Conservation (phyloP, 2,888 invertebrate genomes). For the Phyto melanocephala region DNA sequence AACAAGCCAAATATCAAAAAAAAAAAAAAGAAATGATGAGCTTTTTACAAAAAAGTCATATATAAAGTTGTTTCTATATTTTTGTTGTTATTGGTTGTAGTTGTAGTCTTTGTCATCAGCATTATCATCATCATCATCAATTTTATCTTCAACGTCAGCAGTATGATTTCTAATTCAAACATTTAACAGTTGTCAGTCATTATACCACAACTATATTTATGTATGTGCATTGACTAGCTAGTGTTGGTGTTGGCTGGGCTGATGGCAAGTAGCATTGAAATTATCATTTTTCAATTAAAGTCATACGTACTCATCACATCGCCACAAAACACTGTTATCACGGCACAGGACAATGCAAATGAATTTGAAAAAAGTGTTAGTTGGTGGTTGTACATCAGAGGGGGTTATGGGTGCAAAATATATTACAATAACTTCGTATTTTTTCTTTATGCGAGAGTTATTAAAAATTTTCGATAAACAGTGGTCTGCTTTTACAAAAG, state of each 20-base stretch:
- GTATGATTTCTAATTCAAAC: slow-evolving; percentile 33
- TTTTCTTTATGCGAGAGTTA: no score
- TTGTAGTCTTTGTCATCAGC: background rate
- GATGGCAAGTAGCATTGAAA: slow-evolving; percentile 21
- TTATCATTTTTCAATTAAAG: slow-evolving; percentile 44
- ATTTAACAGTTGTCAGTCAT: slow-evolving; percentile 39
- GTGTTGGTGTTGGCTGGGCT: no score
- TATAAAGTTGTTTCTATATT: slow-evolving; percentile 8
- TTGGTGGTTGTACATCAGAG: no score
- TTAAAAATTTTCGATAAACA: no score
- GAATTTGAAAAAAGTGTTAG: background rate
- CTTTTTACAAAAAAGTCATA: slow-evolving; percentile 10
- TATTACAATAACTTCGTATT: no score
- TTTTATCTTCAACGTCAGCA: slow-evolving; percentile 16
- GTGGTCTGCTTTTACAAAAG: no score
- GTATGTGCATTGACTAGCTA: no score
- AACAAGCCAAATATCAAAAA: slow-evolving; percentile 41
- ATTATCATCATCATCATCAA: slow-evolving; percentile 17
- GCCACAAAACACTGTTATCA: background rate
- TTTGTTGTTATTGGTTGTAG: background rate
- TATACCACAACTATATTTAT: slow-evolving; percentile 30
- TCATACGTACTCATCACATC: background rate
- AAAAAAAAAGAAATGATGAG: background rate
- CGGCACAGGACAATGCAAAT: background rate
- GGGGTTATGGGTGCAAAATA: no score